Evolutionary conservation across 35 echinoderm and acorn worm genomes (phyloP).

Genomic region (Heliocidaris tuberculata): DNA sequence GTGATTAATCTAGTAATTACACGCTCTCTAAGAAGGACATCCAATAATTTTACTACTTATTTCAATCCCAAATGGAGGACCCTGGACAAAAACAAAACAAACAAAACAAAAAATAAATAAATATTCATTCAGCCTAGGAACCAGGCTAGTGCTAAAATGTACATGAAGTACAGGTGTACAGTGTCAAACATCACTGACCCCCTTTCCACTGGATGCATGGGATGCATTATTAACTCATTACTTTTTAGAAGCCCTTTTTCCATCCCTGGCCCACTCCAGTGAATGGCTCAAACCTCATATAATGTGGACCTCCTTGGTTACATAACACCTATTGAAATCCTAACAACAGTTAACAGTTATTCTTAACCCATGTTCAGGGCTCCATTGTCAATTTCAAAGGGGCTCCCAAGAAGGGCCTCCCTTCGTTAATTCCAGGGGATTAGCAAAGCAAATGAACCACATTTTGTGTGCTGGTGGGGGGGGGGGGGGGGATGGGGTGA

Average conservation of each 20-base stretch:
- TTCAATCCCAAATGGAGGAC: neutral
- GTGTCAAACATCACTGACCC: neutral
- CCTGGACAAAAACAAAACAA: neutral
- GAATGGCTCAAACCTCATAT: neutral
- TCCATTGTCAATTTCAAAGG: slow-evolving; percentile 34
- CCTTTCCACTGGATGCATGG: neutral
- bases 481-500: no score
- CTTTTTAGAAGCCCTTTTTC: neutral
- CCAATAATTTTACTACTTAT: neutral
- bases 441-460: slow-evolving; percentile 23
- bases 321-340: neutral
- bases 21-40: no score
- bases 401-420: neutral
- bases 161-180: neutral
- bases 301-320: slow-evolving; percentile 30
- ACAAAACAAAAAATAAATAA: no score
- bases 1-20: no score
- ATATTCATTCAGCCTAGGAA: neutral
- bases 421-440: slow-evolving; percentile 20
- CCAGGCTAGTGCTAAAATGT: neutral
- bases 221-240: slow-evolving; percentile 6
- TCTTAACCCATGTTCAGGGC: neutral
- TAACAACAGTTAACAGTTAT: slow-evolving; percentile 41
- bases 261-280: neutral
- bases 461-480: slow-evolving; percentile 12